Conservation (phyloP, 2,113 vertebrate species). For the Lucifuga dentata region DNA sequence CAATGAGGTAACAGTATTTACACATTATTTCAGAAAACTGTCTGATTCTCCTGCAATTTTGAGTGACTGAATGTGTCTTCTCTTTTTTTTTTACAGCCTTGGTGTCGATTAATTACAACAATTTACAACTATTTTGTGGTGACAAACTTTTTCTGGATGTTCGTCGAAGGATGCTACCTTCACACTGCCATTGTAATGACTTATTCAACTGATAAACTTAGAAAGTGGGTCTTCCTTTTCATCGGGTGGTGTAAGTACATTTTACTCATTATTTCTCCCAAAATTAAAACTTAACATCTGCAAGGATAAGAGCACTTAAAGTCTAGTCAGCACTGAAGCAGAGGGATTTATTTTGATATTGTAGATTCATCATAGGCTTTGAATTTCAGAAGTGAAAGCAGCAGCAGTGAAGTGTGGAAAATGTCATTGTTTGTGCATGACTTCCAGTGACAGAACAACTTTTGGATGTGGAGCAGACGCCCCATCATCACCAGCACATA, state of each 20-base stretch:
- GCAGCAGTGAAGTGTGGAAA: constrained; percentile 18
- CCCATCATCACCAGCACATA: constrained; percentile 9
- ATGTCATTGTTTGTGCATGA: constrained; percentile 19
- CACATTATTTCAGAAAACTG: neutral
- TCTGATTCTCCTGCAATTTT: neutral
- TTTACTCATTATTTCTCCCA: neutral
- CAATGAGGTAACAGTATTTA: constrained; percentile 87
- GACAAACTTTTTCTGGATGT: constrained; percentile 99
- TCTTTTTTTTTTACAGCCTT: constrained; percentile 83
- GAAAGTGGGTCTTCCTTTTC: constrained; percentile 97
- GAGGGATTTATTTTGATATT: neutral
- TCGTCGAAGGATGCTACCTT: constrained; percentile 98
- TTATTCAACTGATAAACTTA: constrained; percentile 95
- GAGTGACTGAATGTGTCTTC: neutral
- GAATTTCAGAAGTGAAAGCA: constrained; percentile 12
- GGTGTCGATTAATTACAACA: constrained; percentile 95
- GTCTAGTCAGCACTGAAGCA: neutral
- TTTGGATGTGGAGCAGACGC: constrained; percentile 16
- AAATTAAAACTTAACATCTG: neutral
- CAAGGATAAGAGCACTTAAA: constrained; percentile 2
- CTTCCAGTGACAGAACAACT: constrained; percentile 6
- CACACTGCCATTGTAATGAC: constrained; percentile 98
- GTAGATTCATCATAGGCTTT: neutral
- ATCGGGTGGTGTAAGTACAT: constrained; percentile 96
- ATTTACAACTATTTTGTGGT: constrained; percentile 99